These are phyloP conservation scores for Protaetia brevitarsis DNA, from an alignment of 1,140 invertebrate genomes.

Conservation along the genomic window DNA sequence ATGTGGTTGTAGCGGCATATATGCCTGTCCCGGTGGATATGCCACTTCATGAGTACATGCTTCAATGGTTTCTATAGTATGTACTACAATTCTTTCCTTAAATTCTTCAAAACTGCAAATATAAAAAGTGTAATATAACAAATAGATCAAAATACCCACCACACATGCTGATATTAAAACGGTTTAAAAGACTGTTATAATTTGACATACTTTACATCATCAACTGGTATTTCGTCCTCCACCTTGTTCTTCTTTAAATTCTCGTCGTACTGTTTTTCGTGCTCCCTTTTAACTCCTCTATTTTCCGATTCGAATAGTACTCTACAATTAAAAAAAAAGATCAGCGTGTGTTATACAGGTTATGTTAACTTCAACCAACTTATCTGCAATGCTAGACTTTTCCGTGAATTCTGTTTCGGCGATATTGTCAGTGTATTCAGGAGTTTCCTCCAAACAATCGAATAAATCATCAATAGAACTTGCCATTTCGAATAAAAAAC, in stretches of 20 bases:
- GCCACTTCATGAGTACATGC: conserved; percentile 93
- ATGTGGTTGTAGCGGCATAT: conserved; percentile 65
- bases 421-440: conserved; percentile 23
- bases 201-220: conserved; percentile 43
- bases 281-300: conserved; percentile 27
- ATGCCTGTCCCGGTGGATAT: conserved; percentile 80
- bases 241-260: conserved; percentile 30
- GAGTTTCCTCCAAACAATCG: conserved; percentile 40
- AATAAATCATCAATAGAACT: conserved; percentile 46
- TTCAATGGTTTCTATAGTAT: conserved; percentile 83
- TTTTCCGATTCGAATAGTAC: conserved; percentile 24
- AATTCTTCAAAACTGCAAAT: conserved; percentile 59
- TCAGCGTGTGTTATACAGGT: conserved; percentile 41
- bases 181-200: neutral
- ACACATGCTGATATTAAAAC: neutral
- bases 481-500: conserved; percentile 34
- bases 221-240: conserved; percentile 36
- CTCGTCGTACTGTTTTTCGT: conserved; percentile 23
- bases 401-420: conserved; percentile 21
- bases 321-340: conserved; percentile 21
- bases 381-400: conserved; percentile 29
- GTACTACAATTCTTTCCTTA: conserved; percentile 71
- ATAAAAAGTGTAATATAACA: neutral
- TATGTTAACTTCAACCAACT: conserved; percentile 38
- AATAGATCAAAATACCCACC: neutral